Evolutionary conservation across 2,888 invertebrate species (phyloP), one percentile per base, ranked within the genome.

Genomic region (Hirudinaria manillensis): DNA sequence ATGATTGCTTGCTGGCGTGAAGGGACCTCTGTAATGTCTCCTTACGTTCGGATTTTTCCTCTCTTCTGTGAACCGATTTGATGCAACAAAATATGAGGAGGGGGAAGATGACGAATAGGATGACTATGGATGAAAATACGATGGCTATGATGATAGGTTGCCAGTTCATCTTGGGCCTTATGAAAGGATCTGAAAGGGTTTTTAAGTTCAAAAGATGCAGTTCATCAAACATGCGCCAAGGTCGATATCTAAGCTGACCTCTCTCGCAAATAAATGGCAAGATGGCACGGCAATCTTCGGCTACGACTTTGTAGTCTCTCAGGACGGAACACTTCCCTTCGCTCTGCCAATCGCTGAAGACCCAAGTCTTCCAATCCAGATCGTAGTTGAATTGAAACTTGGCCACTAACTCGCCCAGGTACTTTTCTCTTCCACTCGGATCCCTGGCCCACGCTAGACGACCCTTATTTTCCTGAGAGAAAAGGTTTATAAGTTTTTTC

Each of bases 181-280:
- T 91, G 88, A 92, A 90, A 0, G 94, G 93, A 88, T 93, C 93
- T 93, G 86, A n/a, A 61, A 45, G 53, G 13, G 32, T 13, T 34
- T n/a, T 24, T n/a, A 70, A 24, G 51, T 45, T 32, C n/a, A 36
- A 32, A 68, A n/a, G 68, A 36, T 61, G 61, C 29, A 24, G 19
- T 29, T 61, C 61, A 61, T 61, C 61, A 61, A 29, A 29, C 29
- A 19, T 45, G 45, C 45, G 45, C 45, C 10, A 16, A 16, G 45
- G 45, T 45, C 16, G 45, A 45, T 16, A 68, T 34, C n/a, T 19
- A n/a, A n/a, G n/a, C 76, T 65, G 19, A 78, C 78, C 75, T 74
- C 51, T 75, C 88, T 99, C 98, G 85, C 99, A 99, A 77, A 99
- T 90, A 83, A 97, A 98, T 0, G 96, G 91, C 82, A 92, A 90